Evolutionary conservation across 2,113 vertebrate species (phyloP).

Genomic region (Athene noctua): DNA sequence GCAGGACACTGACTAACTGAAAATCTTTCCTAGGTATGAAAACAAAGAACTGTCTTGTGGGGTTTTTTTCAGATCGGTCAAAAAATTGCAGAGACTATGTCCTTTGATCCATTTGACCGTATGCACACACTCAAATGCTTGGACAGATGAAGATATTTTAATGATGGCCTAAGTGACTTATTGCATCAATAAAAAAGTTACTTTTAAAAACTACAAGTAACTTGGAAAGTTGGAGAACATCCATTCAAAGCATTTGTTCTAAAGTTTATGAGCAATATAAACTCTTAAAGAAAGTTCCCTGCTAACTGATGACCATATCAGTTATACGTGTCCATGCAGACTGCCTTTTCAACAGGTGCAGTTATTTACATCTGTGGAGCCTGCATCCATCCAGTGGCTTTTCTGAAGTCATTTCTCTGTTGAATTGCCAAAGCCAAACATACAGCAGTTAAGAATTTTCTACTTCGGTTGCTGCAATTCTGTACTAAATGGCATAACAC

Average conservation of each 20-base stretch:
- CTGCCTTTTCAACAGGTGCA: not conserved
- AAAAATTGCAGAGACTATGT: not conserved
- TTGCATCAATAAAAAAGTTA: not conserved
- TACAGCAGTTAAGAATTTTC: not conserved
- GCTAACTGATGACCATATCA: not conserved
- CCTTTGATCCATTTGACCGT: not conserved
- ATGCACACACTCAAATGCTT: not conserved
- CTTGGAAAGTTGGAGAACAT: constrained; percentile 3
- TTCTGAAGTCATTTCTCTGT: not conserved
- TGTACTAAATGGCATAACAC: not conserved
- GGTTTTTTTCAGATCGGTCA: not conserved
- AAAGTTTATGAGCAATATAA: not conserved
- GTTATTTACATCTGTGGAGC: not conserved
- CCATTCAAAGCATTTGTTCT: not conserved
- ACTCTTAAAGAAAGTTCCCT: not conserved
- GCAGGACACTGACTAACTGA: not conserved
- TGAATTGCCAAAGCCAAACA: not conserved
- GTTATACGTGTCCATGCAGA: not conserved
- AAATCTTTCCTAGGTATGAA: not conserved
- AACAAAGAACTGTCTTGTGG: not conserved
- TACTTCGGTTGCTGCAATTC: constrained; percentile 1
- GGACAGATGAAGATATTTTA: not conserved
- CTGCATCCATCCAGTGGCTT: not conserved
- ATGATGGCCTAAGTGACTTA: not conserved
- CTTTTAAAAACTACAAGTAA: not conserved